phyloP scores from a whole-genome alignment of 2,113 vertebrate genomes.

The Vulpes vulpes region DNA sequence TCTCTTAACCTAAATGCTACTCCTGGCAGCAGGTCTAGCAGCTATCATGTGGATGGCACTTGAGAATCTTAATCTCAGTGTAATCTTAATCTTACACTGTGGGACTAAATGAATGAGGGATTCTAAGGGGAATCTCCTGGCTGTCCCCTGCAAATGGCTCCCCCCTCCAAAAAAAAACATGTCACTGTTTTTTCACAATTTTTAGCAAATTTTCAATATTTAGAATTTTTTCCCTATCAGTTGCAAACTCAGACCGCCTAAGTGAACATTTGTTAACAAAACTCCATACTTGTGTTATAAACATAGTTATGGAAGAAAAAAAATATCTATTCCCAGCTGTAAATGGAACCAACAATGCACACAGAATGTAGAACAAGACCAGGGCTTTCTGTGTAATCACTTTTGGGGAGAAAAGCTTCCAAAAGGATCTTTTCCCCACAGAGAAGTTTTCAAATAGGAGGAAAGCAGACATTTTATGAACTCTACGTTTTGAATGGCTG shows the following conservation, averaged over 20 bases:
- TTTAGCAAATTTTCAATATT: constrained; percentile 41
- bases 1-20: neutral
- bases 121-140: neutral
- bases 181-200: neutral
- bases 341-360: constrained; percentile 40
- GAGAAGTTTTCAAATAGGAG: constrained; percentile 57
- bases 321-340: constrained; percentile 8
- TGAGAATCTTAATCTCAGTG: neutral
- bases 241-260: constrained; percentile 46
- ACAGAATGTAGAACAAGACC: constrained; percentile 54
- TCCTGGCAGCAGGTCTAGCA: neutral
- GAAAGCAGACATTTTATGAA: constrained; percentile 73
- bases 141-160: neutral
- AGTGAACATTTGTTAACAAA: constrained; percentile 37
- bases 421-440: neutral
- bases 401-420: constrained; percentile 60
- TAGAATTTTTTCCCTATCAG: neutral
- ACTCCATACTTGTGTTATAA: constrained; percentile 48
- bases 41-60: too few species aligned
- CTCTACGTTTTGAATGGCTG: constrained; percentile 50
- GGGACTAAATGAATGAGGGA: neutral
- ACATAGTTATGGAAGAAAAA: constrained; percentile 33
- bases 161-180: neutral
- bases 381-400: neutral
- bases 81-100: neutral